A percentile compares a stretch with the other conserved stretches of the same genome.
Conservation (phyloP, 2,797 vertebrate species). For the Benthosema pterotum region DNA sequence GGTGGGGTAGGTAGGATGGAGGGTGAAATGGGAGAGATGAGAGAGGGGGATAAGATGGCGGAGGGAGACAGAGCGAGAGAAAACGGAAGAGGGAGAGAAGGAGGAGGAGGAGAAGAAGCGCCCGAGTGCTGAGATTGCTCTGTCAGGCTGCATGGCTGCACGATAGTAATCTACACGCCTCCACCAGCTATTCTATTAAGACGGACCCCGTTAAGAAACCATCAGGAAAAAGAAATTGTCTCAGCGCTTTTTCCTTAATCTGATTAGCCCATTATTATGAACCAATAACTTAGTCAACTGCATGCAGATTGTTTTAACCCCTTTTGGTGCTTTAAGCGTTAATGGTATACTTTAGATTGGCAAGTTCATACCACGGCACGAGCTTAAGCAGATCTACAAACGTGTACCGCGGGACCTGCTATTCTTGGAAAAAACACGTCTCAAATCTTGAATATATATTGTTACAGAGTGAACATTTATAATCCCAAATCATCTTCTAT, state of each 20-base stretch:
- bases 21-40: conserved; percentile 61
- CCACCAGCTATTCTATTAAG: conserved; percentile 82
- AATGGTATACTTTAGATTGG: too few species aligned
- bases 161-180: conserved; percentile 82
- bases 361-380: too few species aligned
- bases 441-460: too few species aligned
- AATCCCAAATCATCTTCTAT: too few species aligned
- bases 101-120: conserved; percentile 46
- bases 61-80: conserved; percentile 60
- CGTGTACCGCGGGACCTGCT: too few species aligned
- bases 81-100: conserved; percentile 53
- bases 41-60: conserved; percentile 74
- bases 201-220: conserved; percentile 81
- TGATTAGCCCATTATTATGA: conserved; percentile 83
- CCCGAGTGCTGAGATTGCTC: conserved; percentile 73
- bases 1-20: not conserved
- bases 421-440: too few species aligned
- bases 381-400: too few species aligned
- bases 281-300: conserved; percentile 77
- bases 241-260: conserved; percentile 84
- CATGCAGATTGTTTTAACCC: conserved; percentile 77
- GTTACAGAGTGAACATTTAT: too few species aligned
- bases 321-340: too few species aligned
- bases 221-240: conserved; percentile 83
- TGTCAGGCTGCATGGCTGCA: conserved; percentile 62